phyloP scores from a whole-genome alignment of 2,888 invertebrate species.

The Drosophila limbata region DNA sequence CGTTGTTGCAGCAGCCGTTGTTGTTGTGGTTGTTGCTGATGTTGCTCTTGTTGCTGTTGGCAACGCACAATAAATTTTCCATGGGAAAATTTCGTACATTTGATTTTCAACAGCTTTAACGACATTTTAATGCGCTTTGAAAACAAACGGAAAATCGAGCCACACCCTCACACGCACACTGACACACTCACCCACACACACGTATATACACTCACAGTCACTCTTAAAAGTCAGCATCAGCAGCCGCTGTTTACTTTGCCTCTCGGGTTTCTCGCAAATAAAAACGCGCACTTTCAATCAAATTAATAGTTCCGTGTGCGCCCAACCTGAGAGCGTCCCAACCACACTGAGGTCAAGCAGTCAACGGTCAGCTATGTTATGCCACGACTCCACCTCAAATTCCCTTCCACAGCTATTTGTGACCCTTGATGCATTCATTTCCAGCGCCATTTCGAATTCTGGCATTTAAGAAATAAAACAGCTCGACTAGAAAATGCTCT shows the following conservation, averaged over 20 bases:
- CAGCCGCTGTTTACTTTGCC: conserved; percentile 34
- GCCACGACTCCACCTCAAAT: neutral
- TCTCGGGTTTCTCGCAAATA: conserved; percentile 62
- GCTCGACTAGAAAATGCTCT: conserved; percentile 1
- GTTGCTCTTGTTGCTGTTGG: conserved; percentile 29
- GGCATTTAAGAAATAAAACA: conserved; percentile 13
- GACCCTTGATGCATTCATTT: conserved; percentile 14
- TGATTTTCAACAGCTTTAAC: conserved; percentile 79
- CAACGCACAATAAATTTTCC: conserved; percentile 67
- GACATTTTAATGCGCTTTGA: conserved; percentile 79
- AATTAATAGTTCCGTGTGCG: conserved; percentile 67
- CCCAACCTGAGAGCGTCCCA: conserved; percentile 9
- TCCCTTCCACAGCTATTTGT: conserved; percentile 6
- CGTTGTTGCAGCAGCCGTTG: conserved; percentile 15
- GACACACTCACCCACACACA: conserved; percentile 9
- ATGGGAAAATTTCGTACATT: conserved; percentile 75
- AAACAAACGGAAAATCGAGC: conserved; percentile 54
- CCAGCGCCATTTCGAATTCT: conserved; percentile 24
- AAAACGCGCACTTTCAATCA: conserved; percentile 75
- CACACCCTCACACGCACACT: conserved; percentile 6
- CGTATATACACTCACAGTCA: conserved; percentile 4
- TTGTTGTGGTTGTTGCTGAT: conserved; percentile 8
- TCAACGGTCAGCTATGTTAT: conserved; percentile 7
- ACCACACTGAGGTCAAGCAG: conserved; percentile 42
- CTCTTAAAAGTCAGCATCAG: conserved; percentile 20